Conservation (phyloP, 2,797 vertebrate genomes). For the Alca torda region DNA sequence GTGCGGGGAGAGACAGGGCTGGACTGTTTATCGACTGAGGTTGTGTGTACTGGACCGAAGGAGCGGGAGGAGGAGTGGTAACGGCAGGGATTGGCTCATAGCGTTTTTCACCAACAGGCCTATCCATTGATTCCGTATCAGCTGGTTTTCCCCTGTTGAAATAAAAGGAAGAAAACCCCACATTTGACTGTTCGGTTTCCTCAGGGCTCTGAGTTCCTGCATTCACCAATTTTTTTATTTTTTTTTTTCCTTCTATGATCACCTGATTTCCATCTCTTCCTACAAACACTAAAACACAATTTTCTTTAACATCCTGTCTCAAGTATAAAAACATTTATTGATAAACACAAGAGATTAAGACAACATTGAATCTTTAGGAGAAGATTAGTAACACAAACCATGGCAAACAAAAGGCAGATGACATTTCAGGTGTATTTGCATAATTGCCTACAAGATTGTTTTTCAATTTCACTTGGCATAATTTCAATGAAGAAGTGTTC, state of each 20-base stretch:
- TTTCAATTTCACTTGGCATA: neutral
- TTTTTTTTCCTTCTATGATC: slow-evolving; percentile 15
- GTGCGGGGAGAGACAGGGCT: slow-evolving; percentile 80
- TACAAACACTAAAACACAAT: neutral
- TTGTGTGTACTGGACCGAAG: slow-evolving; percentile 86
- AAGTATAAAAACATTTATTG: slow-evolving; percentile 49
- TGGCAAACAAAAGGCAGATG: slow-evolving; percentile 74
- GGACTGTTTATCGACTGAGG: slow-evolving; percentile 73
- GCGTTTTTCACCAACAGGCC: slow-evolving; percentile 87
- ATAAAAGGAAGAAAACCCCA: neutral
- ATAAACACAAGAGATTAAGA: slow-evolving; percentile 69
- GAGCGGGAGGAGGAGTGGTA: slow-evolving; percentile 80
- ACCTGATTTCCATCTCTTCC: slow-evolving; percentile 43
- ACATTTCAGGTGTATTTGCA: slow-evolving; percentile 73
- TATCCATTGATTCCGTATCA: slow-evolving; percentile 83
- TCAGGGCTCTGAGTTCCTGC: neutral
- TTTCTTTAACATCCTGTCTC: slow-evolving; percentile 32
- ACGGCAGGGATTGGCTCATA: slow-evolving; percentile 86
- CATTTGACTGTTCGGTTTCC: neutral
- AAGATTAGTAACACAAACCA: slow-evolving; percentile 72
- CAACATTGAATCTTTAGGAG: slow-evolving; percentile 59
- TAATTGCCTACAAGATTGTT: neutral
- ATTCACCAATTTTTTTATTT: neutral
- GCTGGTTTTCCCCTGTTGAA: slow-evolving; percentile 81
- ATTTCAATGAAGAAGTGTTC: neutral